Percentiles rank a stretch among this genome's conserved stretches.
Conservation (phyloP, 1,140 invertebrate species). For the Helicoverpa zea region DNA sequence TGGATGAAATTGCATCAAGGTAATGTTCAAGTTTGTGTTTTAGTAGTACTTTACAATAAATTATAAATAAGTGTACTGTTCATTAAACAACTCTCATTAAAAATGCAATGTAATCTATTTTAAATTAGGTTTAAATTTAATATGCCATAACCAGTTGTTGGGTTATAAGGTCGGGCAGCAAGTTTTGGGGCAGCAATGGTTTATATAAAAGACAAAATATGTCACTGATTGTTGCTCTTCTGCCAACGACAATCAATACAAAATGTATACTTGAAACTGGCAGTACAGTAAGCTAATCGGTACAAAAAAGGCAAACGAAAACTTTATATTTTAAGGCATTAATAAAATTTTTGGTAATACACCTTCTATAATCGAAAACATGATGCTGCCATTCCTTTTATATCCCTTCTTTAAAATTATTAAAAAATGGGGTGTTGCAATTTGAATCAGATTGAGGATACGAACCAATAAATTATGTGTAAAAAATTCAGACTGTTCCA, state of each 20-base stretch:
- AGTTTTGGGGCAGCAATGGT: slow-evolving; percentile 22
- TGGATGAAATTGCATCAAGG: slow-evolving; percentile 1
- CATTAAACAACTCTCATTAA: not conserved
- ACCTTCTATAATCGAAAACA: no score
- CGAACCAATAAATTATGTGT: slow-evolving; percentile 16
- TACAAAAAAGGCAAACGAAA: no score
- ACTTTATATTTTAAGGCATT: no score
- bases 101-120: slow-evolving; percentile 3
- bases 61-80: slow-evolving; percentile 10
- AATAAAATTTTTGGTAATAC: no score
- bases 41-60: slow-evolving; percentile 1
- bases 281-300: not conserved
- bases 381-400: no score
- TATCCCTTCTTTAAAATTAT: not conserved
- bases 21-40: slow-evolving; percentile 26
- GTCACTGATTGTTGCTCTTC: not conserved
- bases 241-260: not conserved
- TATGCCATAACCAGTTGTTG: not conserved
- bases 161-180: slow-evolving; percentile 13
- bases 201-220: slow-evolving; percentile 8
- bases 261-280: not conserved
- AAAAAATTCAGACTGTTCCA: slow-evolving; percentile 24
- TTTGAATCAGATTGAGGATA: not conserved
- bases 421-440: not conserved
- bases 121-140: slow-evolving; percentile 8